These are phyloP conservation scores for Taenioides sp. DNA, from an alignment of 2,797 vertebrate genomes.

Conservation along the genomic window DNA sequence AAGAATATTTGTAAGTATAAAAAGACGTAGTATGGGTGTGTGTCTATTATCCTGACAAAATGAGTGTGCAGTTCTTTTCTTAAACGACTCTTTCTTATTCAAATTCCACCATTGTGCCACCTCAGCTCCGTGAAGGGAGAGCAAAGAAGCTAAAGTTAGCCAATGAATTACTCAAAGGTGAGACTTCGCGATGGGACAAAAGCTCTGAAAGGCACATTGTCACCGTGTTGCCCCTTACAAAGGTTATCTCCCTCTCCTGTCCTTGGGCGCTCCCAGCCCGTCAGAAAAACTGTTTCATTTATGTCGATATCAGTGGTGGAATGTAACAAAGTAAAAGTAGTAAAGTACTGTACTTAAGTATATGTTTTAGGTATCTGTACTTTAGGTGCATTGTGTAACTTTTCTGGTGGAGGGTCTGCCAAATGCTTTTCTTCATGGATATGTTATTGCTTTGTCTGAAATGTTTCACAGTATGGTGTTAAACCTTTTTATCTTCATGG, in stretches of 20 bases:
- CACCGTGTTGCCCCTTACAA: conserved; percentile 45
- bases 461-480: too few species aligned
- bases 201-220: conserved; percentile 64
- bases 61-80: conserved; percentile 50
- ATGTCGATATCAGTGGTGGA: conserved; percentile 16
- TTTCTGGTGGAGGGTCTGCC: too few species aligned
- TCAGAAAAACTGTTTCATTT: conserved; percentile 49
- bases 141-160: conserved; percentile 63
- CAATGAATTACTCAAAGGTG: conserved; percentile 63
- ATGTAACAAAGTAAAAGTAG: too few species aligned
- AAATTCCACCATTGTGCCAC: conserved; percentile 64
- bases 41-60: conserved; percentile 56
- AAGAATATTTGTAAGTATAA: conserved; percentile 32
- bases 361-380: too few species aligned
- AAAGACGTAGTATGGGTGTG: conserved; percentile 42
- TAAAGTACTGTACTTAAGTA: too few species aligned
- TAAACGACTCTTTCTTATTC: conserved; percentile 72
- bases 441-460: too few species aligned
- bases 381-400: too few species aligned
- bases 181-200: conserved; percentile 63
- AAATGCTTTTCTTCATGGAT: too few species aligned
- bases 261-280: conserved; percentile 59
- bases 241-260: conserved; percentile 65
- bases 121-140: conserved; percentile 54
- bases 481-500: too few species aligned